Evolutionary conservation across 2,888 invertebrate species (phyloP).

Genomic region (Dascillus cervinus): DNA sequence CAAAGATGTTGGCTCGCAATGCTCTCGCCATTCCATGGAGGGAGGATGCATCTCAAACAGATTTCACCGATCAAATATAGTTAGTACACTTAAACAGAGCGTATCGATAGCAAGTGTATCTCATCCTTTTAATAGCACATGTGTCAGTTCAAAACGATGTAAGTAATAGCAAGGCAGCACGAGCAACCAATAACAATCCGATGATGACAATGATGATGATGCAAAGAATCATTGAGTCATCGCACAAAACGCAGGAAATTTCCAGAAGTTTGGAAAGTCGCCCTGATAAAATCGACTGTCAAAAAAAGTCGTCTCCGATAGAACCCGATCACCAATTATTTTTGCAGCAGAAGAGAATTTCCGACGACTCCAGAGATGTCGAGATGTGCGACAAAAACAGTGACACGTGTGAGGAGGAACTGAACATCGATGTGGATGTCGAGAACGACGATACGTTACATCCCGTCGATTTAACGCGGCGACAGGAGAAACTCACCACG

Average conservation of each 20-base stretch:
- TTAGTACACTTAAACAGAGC: conserved; percentile 24
- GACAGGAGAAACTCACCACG: conserved; percentile 34
- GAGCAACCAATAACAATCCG: conserved; percentile 7
- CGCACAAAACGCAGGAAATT: conserved; percentile 19
- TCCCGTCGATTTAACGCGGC: conserved; percentile 42
- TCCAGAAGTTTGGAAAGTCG: conserved; percentile 11
- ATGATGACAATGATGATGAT: conserved; percentile 48
- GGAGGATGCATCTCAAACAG: conserved; percentile 20
- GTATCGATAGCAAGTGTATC: conserved; percentile 18
- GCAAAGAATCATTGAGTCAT: conserved; percentile 39
- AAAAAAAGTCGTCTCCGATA: conserved; percentile 23
- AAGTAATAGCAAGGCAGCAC: not conserved
- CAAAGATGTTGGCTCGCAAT: conserved; percentile 23
- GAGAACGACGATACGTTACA: conserved; percentile 40
- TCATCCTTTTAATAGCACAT: not conserved
- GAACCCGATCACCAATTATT: conserved; percentile 31
- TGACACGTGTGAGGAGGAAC: conserved; percentile 27
- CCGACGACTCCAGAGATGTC: conserved; percentile 38
- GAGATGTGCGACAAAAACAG: conserved; percentile 35
- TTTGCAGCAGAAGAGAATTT: conserved; percentile 35
- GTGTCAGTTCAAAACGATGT: not conserved
- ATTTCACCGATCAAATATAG: conserved; percentile 25
- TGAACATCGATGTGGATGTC: conserved; percentile 34
- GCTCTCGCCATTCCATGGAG: conserved; percentile 23
- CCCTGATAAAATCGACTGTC: conserved; percentile 19